A percentile compares a stretch with the other conserved stretches of the same genome.
Evolutionary conservation across 92 coral and sea anemone species (phyloP).

Genomic region (Heliopora coerulea): DNA sequence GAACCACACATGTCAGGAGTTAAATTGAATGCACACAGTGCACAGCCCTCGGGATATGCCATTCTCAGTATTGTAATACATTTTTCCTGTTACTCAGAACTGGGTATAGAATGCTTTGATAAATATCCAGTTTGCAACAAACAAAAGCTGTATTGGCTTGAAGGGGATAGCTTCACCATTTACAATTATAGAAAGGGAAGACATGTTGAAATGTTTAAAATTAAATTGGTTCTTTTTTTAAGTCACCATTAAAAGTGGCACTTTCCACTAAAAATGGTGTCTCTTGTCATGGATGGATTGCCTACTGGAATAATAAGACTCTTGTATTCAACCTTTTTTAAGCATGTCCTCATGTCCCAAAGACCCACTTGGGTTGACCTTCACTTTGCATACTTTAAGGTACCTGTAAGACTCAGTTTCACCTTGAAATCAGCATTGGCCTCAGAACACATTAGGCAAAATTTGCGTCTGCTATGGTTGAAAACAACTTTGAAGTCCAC

Average conservation of each 20-base stretch:
- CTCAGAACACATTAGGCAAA: slow-evolving; percentile 27
- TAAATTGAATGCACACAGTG: slow-evolving; percentile 9
- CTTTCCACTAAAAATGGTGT: neutral
- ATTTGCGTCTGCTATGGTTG: slow-evolving; percentile 35
- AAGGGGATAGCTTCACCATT: too few species aligned
- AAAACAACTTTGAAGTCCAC: slow-evolving; percentile 44
- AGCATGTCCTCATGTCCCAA: neutral
- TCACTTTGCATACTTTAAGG: slow-evolving; percentile 21
- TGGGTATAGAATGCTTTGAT: too few species aligned
- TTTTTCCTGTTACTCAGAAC: too few species aligned
- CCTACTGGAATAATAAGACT: slow-evolving; percentile 3
- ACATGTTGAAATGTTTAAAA: too few species aligned
- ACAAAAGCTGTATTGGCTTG: too few species aligned
- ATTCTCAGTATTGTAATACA: too few species aligned
- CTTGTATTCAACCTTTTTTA: slow-evolving; percentile 9
- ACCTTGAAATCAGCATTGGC: slow-evolving; percentile 19
- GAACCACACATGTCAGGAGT: slow-evolving; percentile 28
- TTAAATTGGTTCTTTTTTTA: too few species aligned
- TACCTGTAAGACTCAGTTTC: neutral
- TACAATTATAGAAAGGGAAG: too few species aligned
- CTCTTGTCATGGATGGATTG: slow-evolving; percentile 4
- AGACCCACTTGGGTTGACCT: neutral
- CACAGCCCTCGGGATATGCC: too few species aligned
- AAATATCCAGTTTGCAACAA: too few species aligned
- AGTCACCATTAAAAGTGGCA: too few species aligned